Percentiles rank a stretch among this genome's conserved stretches.
Evolutionary conservation across 2,113 vertebrate species (phyloP).

Genomic region (Phyllopteryx taeniolatus): DNA sequence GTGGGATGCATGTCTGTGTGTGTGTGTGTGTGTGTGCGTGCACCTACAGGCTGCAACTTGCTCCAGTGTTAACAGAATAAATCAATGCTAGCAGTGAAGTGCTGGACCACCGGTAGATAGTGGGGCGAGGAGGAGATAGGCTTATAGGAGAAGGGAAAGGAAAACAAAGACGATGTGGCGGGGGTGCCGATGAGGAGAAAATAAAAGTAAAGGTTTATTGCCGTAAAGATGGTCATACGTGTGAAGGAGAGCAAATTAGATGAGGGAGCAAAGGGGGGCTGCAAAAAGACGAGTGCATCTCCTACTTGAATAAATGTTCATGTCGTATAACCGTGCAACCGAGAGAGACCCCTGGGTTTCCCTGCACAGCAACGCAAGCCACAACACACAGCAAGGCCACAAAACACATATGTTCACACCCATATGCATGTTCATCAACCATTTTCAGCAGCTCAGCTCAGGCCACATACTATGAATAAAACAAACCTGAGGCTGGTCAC

Average conservation of each 20-base stretch:
- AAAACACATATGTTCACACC: slow-evolving; percentile 27
- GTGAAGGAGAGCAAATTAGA: slow-evolving; percentile 36
- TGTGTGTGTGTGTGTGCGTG: slow-evolving; percentile 10
- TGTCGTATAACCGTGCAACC: slow-evolving; percentile 9
- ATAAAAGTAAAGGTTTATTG: not conserved
- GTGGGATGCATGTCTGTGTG: not conserved
- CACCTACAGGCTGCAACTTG: slow-evolving; percentile 64
- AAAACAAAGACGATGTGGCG: slow-evolving; percentile 30
- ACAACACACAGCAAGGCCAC: slow-evolving; percentile 18
- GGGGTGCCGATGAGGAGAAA: slow-evolving; percentile 15
- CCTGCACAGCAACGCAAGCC: slow-evolving; percentile 3
- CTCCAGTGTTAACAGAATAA: slow-evolving; percentile 65
- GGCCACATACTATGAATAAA: slow-evolving; percentile 43
- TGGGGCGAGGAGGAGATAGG: slow-evolving; percentile 31
- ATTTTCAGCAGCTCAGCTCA: slow-evolving; percentile 23
- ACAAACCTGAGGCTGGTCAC: slow-evolving; percentile 35
- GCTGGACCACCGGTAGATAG: slow-evolving; percentile 50
- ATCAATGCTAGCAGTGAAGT: slow-evolving; percentile 64
- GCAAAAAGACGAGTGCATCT: slow-evolving; percentile 8
- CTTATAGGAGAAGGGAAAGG: slow-evolving; percentile 16
- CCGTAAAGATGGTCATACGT: slow-evolving; percentile 9
- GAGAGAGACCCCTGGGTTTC: slow-evolving; percentile 7
- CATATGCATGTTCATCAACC: slow-evolving; percentile 14
- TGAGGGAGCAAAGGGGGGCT: not conserved
- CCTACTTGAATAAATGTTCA: slow-evolving; percentile 23